Evolutionary conservation across 2,888 invertebrate genomes (phyloP).

Genomic region (Ceriagrion tenellum): DNA sequence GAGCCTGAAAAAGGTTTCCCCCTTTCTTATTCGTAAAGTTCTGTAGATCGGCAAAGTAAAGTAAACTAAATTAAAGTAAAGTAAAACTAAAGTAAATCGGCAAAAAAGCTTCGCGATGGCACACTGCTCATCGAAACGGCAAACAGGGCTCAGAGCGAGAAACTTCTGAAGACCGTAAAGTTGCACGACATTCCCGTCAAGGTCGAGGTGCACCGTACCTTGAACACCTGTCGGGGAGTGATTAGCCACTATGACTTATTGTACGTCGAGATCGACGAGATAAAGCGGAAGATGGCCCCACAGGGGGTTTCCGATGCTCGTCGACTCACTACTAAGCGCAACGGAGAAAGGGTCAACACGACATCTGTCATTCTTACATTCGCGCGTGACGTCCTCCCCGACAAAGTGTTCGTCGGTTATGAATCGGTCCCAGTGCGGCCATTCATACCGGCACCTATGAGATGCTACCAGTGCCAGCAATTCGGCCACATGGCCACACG

Average conservation of each 20-base stretch:
- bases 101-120: background rate
- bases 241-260: background rate
- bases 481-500: background rate
- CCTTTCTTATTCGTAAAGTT: background rate
- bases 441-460: background rate
- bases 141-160: background rate
- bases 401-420: background rate
- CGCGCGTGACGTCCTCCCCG: background rate
- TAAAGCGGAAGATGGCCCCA: background rate
- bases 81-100: no score
- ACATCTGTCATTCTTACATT: background rate
- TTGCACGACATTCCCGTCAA: background rate
- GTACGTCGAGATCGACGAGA: background rate
- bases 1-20: background rate
- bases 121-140: background rate
- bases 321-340: background rate
- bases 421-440: background rate
- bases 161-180: background rate
- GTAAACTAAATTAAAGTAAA: no score
- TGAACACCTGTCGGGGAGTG: conserved; percentile 15
- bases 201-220: background rate
- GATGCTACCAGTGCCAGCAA: background rate
- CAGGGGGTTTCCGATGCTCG: background rate
- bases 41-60: background rate
- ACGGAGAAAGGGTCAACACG: background rate